Base-by-base conservation (phyloP, 2,797 vertebrate species). In the Scleropages formosus region DNA sequence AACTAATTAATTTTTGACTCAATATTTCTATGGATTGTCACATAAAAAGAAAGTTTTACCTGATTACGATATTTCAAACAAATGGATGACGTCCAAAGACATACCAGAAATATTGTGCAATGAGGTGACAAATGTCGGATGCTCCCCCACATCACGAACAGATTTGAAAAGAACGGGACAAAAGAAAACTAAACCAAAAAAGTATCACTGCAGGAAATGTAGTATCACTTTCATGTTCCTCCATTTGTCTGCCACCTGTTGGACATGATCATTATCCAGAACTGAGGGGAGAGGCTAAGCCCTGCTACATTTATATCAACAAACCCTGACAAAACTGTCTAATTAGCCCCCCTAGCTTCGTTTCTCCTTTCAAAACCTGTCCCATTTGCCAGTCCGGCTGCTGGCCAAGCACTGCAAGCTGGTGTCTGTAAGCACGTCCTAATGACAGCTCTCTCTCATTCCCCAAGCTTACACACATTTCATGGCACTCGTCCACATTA, bases 201-300 rank as follows among this genome's bases (percentile, higher is more conserved):
- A 74, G 68, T 15, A 74, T 59, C 69, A 79, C 67, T 74, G 87
- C 94, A 95, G 95, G 95, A 99, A 99, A 91, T 87, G 80, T 82
- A 90, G 93, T 94, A 96, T 97, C 94, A 88, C 93, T 96, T 97
- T 97, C 94, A 91, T 83, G 78, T 90, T 89, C 84, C 88, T 89
- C 92, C 92, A 94, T 96, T 96, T 95, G 92, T 88, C 91, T 89
- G 84, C 93, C 97, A 98, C 97, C 97, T 99, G 97, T 96, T 97
- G 91, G 88, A 91, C 89, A 93, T 92, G 93, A 95, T 93, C 93
- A 93, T 96, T 95, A 95, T 90, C 93, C 93, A 89, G 84, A 87
- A 87, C 87, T 84, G 83, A 90, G 88, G 82, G 87, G 82, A 91
- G 92, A 93, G 92, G 93, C 93, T 95, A 94, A 95, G 94, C 94